Conservation (phyloP, 2,797 vertebrate species). For the Pantherophis alleghaniensis region DNA sequence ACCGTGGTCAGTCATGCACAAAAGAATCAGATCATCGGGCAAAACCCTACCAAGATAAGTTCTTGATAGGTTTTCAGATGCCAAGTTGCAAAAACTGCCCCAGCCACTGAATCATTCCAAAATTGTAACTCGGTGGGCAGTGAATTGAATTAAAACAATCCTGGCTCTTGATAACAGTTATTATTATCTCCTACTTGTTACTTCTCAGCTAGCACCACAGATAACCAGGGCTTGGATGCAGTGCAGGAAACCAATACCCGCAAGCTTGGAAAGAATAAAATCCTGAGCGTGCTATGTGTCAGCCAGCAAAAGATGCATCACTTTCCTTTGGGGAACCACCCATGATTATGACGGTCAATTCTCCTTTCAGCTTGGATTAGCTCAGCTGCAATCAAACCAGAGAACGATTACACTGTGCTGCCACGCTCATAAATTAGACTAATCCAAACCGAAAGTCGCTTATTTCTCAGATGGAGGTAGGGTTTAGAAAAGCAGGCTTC, state of each 20-base stretch:
- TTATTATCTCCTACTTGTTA: not conserved
- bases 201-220: not conserved
- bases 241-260: not conserved
- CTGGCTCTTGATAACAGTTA: not conserved
- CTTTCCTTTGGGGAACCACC: not conserved
- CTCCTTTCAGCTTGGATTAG: conserved; percentile 24
- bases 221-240: not conserved
- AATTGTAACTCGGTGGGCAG: not conserved
- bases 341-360: not conserved
- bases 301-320: not conserved
- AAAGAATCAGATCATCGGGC: not conserved
- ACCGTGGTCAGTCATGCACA: not conserved
- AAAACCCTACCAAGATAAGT: not conserved
- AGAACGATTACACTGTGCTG: not conserved
- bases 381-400: not conserved
- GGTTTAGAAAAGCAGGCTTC: not conserved
- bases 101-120: not conserved
- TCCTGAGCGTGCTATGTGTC: too few relatives aligned
- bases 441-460: not conserved
- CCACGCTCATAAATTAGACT: not conserved
- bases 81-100: not conserved
- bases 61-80: not conserved
- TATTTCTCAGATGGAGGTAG: not conserved
- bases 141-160: not conserved
- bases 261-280: not conserved